phyloP scores from a whole-genome alignment of 1,140 invertebrate species.

The Andricus grossulariae region DNA sequence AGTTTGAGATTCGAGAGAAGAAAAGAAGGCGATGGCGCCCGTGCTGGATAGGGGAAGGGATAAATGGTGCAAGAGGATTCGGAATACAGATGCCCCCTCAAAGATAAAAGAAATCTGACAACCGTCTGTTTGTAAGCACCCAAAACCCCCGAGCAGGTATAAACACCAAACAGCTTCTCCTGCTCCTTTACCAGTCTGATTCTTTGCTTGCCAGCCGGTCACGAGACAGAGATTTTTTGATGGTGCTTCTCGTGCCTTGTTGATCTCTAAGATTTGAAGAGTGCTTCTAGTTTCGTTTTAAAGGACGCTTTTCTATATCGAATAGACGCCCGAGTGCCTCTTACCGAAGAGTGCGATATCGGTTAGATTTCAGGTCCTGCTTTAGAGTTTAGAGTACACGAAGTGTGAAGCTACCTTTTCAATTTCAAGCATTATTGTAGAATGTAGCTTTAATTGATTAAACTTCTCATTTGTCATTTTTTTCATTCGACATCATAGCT shows the following conservation, averaged over 20 bases:
- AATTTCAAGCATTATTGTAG: too few species aligned
- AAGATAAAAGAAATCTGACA: conserved; percentile 76
- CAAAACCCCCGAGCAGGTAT: conserved; percentile 64
- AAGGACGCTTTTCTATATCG: neutral
- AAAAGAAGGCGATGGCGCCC: conserved; percentile 36
- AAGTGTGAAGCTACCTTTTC: too few species aligned
- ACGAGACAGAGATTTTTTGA: conserved; percentile 12
- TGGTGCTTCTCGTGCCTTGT: conserved; percentile 19
- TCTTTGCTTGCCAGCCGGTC: conserved; percentile 49
- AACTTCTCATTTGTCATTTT: too few species aligned
- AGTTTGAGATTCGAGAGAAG: conserved; percentile 4
- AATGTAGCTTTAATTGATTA: too few species aligned
- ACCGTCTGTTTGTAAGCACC: conserved; percentile 72
- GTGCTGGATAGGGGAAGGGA: conserved; percentile 33
- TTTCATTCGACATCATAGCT: too few species aligned
- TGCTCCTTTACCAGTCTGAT: conserved; percentile 53
- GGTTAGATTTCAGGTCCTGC: neutral
- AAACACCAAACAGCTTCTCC: conserved; percentile 61
- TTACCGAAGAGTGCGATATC: conserved; percentile 22
- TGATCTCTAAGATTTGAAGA: conserved; percentile 23
- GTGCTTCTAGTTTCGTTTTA: conserved; percentile 29
- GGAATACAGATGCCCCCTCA: conserved; percentile 66
- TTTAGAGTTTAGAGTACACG: neutral
- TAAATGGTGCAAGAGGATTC: conserved; percentile 56
- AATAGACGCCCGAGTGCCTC: conserved; percentile 3